Evolutionary conservation across 2,113 vertebrate species (phyloP).

Genomic region (Cyanocitta stelleri): DNA sequence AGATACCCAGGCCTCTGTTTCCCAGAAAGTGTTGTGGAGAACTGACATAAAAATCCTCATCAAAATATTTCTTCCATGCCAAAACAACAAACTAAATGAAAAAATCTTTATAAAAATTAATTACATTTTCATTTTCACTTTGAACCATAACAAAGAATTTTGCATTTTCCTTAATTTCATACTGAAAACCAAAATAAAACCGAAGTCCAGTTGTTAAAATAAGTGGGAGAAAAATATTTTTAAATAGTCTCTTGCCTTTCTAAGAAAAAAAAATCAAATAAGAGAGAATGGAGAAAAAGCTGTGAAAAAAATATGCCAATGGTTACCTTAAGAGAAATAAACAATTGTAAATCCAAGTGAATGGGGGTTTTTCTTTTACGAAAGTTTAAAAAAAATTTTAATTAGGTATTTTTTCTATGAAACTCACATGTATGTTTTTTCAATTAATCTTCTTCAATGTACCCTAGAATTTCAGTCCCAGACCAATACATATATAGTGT

Average conservation of each 20-base stretch:
- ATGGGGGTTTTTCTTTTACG: rapidly evolving
- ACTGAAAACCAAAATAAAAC: background rate
- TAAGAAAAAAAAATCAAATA: background rate
- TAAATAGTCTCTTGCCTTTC: background rate
- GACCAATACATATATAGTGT: background rate
- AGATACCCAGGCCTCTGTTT: background rate
- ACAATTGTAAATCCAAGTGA: background rate
- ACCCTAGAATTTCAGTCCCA: background rate
- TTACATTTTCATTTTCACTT: background rate
- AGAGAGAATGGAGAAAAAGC: background rate
- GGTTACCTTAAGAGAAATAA: background rate
- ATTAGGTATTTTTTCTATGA: background rate
- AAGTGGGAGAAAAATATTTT: rapidly evolving
- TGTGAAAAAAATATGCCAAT: background rate
- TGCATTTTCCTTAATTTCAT: background rate
- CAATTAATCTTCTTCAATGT: background rate
- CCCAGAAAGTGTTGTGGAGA: background rate
- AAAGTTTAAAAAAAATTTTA: background rate
- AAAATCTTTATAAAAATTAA: background rate
- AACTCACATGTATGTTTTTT: background rate
- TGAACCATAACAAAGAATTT: background rate
- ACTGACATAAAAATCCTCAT: background rate
- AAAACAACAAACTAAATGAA: background rate
- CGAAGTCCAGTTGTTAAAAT: background rate
- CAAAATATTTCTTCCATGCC: background rate